These are phyloP conservation scores for Bombus affinis DNA, from an alignment of 1,140 invertebrate genomes.

Conservation along the genomic window DNA sequence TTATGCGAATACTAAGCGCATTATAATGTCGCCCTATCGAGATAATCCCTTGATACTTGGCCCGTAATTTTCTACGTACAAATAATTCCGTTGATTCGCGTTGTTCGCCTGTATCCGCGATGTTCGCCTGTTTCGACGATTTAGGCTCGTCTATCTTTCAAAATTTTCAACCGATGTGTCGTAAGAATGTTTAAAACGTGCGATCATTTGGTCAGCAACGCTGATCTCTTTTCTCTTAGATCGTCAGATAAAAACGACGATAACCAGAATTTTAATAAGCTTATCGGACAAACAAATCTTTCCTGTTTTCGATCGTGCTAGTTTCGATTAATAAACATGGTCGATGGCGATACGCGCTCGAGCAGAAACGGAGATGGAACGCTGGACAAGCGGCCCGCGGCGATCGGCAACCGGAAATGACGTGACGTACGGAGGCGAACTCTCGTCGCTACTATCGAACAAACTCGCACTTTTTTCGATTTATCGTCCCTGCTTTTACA, in stretches of 20 bases:
- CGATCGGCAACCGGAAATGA: slow-evolving; percentile 59
- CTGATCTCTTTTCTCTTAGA: no score
- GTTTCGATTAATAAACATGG: slow-evolving; percentile 11
- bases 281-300: no score
- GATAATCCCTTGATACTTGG: slow-evolving; percentile 18
- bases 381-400: slow-evolving; percentile 26
- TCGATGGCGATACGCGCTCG: slow-evolving; percentile 8
- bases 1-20: slow-evolving; percentile 34
- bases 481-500: background rate
- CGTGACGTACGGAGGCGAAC: background rate
- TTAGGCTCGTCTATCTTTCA: background rate
- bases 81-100: slow-evolving; percentile 1
- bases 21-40: slow-evolving; percentile 26
- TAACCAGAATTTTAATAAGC: no score
- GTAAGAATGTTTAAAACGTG: no score
- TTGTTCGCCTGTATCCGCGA: background rate
- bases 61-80: slow-evolving; percentile 20
- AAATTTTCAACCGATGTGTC: no score
- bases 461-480: background rate
- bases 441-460: background rate
- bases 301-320: slow-evolving; percentile 13
- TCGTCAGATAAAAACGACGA: rapidly evolving
- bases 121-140: background rate
- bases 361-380: slow-evolving; percentile 34
- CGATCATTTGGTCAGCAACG: rapidly evolving